Conservation (phyloP, 2,797 vertebrate species). For the Propithecus perrieri region DNA sequence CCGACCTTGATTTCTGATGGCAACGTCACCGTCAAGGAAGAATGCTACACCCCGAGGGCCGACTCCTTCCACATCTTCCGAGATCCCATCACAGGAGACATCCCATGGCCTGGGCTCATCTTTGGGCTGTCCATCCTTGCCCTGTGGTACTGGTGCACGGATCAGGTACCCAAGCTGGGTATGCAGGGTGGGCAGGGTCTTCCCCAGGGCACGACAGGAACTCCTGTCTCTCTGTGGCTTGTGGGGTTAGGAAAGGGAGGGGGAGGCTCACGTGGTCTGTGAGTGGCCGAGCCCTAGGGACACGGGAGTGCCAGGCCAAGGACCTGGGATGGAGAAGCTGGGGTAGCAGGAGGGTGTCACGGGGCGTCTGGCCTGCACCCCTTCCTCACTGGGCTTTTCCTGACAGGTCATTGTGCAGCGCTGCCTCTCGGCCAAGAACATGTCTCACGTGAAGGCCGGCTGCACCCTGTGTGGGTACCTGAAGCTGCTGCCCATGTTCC, state of each 20-base stretch:
- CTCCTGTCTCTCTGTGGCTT: background rate
- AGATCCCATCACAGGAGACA: conserved; percentile 89
- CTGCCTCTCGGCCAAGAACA: conserved; percentile 96
- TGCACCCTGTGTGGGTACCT: conserved; percentile 95
- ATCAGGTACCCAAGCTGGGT: conserved; percentile 89
- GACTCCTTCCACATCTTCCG: conserved; percentile 96
- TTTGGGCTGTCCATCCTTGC: conserved; percentile 94
- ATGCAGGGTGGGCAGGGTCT: background rate
- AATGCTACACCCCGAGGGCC: conserved; percentile 89
- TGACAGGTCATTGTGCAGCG: conserved; percentile 96
- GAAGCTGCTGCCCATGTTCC: conserved; percentile 97
- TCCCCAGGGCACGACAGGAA: background rate
- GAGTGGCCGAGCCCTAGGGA: background rate
- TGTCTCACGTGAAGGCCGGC: conserved; percentile 96
- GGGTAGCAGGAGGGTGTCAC: background rate
- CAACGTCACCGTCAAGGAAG: background rate
- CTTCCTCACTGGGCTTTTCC: conserved; percentile 12
- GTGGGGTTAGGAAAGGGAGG: background rate
- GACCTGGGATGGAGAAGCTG: background rate
- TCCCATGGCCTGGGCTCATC: conserved; percentile 95
- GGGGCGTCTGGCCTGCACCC: background rate
- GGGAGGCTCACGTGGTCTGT: background rate
- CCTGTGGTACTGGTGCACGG: conserved; percentile 98
- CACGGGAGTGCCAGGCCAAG: background rate
- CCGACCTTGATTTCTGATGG: conserved; percentile 79